Percentiles rank a stretch among this genome's conserved stretches.
Evolutionary conservation across 2,888 invertebrate genomes (phyloP).

Genomic region (Meghimatium bilineatum): DNA sequence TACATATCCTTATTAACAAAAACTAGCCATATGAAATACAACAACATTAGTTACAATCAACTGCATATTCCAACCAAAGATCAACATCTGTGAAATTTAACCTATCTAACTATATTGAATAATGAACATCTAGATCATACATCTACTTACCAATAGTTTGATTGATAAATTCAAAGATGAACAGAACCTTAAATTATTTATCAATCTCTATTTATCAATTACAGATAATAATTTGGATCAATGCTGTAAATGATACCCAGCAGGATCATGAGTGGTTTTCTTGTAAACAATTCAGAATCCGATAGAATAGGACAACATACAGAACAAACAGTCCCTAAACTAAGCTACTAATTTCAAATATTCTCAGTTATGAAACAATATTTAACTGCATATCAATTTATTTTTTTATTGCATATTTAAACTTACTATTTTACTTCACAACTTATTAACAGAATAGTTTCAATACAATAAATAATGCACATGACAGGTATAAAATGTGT

Average conservation of each 20-base stretch:
- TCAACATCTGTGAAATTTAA: background rate
- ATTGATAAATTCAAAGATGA: conserved; percentile 1
- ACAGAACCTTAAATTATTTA: background rate
- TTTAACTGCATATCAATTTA: no score
- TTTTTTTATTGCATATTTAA: no score
- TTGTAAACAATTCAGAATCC: background rate
- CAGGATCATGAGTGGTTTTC: background rate
- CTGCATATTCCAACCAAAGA: background rate
- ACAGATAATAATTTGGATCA: background rate
- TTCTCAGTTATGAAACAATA: no score
- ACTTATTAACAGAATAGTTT: no score
- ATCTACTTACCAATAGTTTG: background rate
- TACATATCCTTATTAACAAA: background rate
- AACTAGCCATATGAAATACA: background rate
- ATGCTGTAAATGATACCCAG: background rate
- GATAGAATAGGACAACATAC: background rate
- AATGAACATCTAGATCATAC: background rate
- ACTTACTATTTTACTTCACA: no score
- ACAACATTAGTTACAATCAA: background rate
- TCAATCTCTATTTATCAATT: no score
- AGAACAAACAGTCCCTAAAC: no score
- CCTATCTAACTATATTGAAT: background rate
- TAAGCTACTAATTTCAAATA: no score
- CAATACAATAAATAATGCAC: no score
- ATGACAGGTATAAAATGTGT: no score